Conservation (phyloP, 37 sponge, comb jelly and placozoan genomes). For the Amphimedon queenslandica region DNA sequence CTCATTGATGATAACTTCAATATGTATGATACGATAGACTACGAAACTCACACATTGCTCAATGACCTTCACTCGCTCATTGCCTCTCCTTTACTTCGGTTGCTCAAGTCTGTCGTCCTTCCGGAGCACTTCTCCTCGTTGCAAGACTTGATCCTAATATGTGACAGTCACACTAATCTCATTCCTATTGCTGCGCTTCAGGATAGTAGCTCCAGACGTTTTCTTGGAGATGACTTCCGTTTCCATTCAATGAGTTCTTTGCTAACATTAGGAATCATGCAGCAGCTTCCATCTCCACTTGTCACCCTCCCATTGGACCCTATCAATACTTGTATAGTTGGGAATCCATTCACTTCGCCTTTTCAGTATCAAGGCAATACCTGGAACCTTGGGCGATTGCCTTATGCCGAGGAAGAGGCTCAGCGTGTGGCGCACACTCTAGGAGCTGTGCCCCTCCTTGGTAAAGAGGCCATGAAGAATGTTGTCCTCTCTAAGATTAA, state of each 20-base stretch:
- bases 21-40: constrained; percentile 27
- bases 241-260: constrained; percentile 60
- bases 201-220: constrained; percentile 5
- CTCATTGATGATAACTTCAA: constrained; percentile 36
- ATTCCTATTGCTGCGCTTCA: constrained; percentile 60
- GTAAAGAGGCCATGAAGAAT: constrained; percentile 62
- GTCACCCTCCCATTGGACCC: constrained; percentile 45
- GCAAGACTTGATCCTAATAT: constrained; percentile 49
- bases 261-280: constrained; percentile 59
- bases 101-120: constrained; percentile 9
- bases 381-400: constrained; percentile 60
- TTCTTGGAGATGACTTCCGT: constrained; percentile 57
- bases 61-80: constrained; percentile 23
- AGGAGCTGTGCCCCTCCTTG: constrained; percentile 32
- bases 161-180: constrained; percentile 56
- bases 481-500: constrained; percentile 34
- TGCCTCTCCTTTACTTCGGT: constrained; percentile 27
- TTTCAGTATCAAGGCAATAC: constrained; percentile 36
- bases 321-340: constrained; percentile 50
- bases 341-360: constrained; percentile 59
- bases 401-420: constrained; percentile 59
- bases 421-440: constrained; percentile 54
- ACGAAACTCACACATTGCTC: constrained; percentile 7
- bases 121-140: not conserved
- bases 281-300: constrained; percentile 14